Percentiles rank a stretch among this genome's conserved stretches.
Evolutionary conservation across 2,113 vertebrate genomes (phyloP).

Genomic region (Gracilinanus agilis): DNA sequence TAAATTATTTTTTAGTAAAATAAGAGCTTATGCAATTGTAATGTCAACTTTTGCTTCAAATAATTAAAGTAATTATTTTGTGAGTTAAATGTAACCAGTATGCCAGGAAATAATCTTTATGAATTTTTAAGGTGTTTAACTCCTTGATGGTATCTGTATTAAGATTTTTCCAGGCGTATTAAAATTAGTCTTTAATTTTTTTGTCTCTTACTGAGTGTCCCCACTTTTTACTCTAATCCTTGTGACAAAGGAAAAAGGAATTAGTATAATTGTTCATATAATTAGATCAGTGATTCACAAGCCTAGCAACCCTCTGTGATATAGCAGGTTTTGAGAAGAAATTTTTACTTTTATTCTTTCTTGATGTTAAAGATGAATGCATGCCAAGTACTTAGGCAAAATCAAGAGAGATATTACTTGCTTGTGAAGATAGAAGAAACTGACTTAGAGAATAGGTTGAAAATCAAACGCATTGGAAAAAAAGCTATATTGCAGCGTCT

Average conservation of each 20-base stretch:
- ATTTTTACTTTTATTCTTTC: background rate
- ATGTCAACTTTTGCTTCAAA: background rate
- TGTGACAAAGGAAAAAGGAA: background rate
- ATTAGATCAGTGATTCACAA: background rate
- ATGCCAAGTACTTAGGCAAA: background rate
- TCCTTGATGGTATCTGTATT: background rate
- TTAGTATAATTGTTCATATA: background rate
- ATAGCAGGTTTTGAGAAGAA: background rate
- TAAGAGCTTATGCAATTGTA: background rate
- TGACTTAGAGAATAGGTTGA: background rate
- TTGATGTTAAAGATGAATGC: background rate
- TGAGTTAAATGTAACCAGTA: background rate
- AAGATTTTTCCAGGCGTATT: no score
- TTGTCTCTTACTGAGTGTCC: background rate
- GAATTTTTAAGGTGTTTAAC: background rate
- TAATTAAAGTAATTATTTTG: background rate
- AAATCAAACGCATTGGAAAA: background rate
- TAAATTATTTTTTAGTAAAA: background rate
- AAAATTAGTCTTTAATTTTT: background rate
- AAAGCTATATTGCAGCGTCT: background rate
- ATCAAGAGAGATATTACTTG: background rate
- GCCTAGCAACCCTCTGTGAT: fast-evolving
- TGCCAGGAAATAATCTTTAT: background rate
- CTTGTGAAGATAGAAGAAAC: background rate
- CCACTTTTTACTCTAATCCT: background rate